A percentile compares a stretch with the other conserved stretches of the same genome.
Evolutionary conservation across 2,888 invertebrate genomes (phyloP).

Genomic region (Synanthedon myopaeformis): DNA sequence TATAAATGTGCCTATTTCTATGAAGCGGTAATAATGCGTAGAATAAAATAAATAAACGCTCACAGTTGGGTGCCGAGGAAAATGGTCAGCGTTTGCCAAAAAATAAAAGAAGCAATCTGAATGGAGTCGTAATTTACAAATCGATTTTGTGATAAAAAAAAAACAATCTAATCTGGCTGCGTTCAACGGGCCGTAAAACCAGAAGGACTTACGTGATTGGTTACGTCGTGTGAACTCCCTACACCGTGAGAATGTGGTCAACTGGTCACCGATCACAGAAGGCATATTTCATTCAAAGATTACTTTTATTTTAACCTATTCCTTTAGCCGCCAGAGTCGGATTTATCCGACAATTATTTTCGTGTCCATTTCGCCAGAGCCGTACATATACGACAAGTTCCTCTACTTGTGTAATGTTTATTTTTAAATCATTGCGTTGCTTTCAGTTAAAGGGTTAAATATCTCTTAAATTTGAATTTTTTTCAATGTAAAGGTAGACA

Average conservation of each 20-base stretch:
- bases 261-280: neutral
- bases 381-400: too few species aligned
- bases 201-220: conserved; percentile 41
- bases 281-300: neutral
- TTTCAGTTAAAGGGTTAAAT: too few species aligned
- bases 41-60: conserved; percentile 1
- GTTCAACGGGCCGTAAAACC: conserved; percentile 60
- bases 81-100: conserved; percentile 5
- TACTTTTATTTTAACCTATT: neutral
- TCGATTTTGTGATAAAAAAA: conserved; percentile 16
- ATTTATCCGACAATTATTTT: too few species aligned
- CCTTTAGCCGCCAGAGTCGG: too few species aligned
- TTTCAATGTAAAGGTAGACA: too few species aligned
- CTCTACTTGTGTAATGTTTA: too few species aligned
- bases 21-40: neutral
- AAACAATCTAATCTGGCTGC: conserved; percentile 18
- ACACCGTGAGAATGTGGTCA: conserved; percentile 8
- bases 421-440: too few species aligned
- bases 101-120: conserved; percentile 9
- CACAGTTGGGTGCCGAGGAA: conserved; percentile 6
- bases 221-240: conserved; percentile 34
- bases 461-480: too few species aligned
- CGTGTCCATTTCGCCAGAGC: too few species aligned
- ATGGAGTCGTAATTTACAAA: conserved; percentile 21
- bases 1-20: too few species aligned